Evolutionary conservation across 1,140 invertebrate genomes (phyloP).

Genomic region (Microvelia longipes): DNA sequence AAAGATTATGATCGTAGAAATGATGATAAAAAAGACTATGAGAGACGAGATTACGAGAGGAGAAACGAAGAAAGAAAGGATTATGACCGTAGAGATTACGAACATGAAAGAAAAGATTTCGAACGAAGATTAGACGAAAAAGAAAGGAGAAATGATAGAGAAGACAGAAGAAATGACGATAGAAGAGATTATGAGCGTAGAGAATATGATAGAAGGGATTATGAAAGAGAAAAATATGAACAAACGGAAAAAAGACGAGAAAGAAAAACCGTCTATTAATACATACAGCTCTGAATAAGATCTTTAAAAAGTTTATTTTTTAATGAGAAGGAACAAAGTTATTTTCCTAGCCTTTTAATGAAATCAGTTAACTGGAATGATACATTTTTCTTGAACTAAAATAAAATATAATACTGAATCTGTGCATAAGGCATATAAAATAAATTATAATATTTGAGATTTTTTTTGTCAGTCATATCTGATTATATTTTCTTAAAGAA

Average conservation of each 20-base stretch:
- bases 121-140: constrained; percentile 11
- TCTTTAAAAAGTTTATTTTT: too few relatives aligned
- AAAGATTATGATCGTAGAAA: constrained; percentile 29
- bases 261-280: not conserved
- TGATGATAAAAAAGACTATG: constrained; percentile 11
- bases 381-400: too few relatives aligned
- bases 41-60: constrained; percentile 22
- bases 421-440: too few relatives aligned
- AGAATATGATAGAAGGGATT: not conserved
- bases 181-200: not conserved
- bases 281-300: too few relatives aligned
- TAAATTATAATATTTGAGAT: too few relatives aligned
- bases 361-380: too few relatives aligned
- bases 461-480: too few relatives aligned
- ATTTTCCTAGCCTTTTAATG: too few relatives aligned
- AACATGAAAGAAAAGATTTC: constrained; percentile 21
- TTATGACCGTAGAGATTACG: constrained; percentile 11
- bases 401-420: too few relatives aligned
- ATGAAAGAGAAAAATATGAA: not conserved
- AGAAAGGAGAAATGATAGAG: not conserved
- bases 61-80: constrained; percentile 24
- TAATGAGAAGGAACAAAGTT: too few relatives aligned
- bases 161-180: constrained; percentile 2
- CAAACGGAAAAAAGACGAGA: not conserved
- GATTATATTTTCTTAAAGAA: too few relatives aligned